Evolutionary conservation across 2,888 invertebrate genomes (phyloP), one percentile per base, ranked within the genome.

Genomic region (Rhogogaster chlorosoma): DNA sequence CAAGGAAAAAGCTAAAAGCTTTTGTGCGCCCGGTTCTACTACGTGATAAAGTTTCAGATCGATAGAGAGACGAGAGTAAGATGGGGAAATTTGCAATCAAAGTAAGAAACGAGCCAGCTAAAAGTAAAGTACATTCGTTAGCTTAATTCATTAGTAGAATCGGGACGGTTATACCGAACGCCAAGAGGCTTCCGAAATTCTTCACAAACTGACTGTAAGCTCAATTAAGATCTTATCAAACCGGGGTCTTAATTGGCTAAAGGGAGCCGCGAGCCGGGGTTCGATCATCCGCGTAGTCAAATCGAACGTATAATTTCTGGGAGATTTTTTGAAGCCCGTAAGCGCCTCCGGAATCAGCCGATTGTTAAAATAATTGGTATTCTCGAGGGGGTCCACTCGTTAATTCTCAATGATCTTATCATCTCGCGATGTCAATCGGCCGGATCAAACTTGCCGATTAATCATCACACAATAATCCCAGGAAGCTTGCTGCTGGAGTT

Each of bases 401-500:
- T 45, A 12, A 45, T 45, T 45, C 2, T 12, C 12, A 12, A 4
- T 0, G 15, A 45, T 45, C 45, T 15, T 3, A 45, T 45, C 45
- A 45, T 45, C 45, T 45, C 29, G n/a, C n/a, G 38, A 10, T 42
- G 18, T 22, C 38, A 1, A 15, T 71, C 22, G 10, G 18, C 18
- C 0, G n/a, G 15, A 36, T 2, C 1, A 38, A 26, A 10, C 9
- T 67, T 10, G 15, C 29, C 9, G 22, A 57, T 57, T 57, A n/a
- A n/a, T n/a, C n/a, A n/a, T n/a, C n/a, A 57, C 22, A 18, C 9
- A n/a, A n/a, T 75, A 32, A 77, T 53, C 53, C 18, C 89, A 95
- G 95, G 95, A 95, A 91, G 94, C 95, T 83, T 96, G 96, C 90
- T 96, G 96, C 90, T 97, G 96, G 96, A 95, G 95, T 45, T 97